A percentile compares a stretch with the other conserved stretches of the same genome.
These are phyloP conservation scores for Erebia ligea DNA, from an alignment of 2,888 invertebrate genomes.

Conservation along the genomic window DNA sequence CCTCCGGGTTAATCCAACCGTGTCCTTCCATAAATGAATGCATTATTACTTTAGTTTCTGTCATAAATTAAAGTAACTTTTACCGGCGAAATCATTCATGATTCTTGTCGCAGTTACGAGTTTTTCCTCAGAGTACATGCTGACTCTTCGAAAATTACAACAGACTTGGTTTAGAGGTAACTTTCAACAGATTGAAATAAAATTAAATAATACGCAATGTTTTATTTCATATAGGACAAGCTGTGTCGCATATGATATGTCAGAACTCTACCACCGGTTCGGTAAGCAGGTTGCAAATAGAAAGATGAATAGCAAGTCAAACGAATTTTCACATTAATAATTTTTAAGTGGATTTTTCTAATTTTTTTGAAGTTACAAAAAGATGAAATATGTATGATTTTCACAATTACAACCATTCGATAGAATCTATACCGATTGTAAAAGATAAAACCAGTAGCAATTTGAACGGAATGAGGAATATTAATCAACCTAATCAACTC, in stretches of 20 bases:
- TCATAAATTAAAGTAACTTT: slow-evolving; percentile 4
- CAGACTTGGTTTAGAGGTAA: too few relatives aligned
- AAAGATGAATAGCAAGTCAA: not conserved
- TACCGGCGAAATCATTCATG: not conserved
- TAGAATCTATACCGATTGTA: slow-evolving; percentile 7
- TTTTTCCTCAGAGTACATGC: too few relatives aligned
- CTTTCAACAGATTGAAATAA: too few relatives aligned
- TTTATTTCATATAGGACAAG: too few relatives aligned
- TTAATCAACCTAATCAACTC: slow-evolving; percentile 25
- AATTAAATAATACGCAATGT: too few relatives aligned
- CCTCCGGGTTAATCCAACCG: slow-evolving; percentile 20
- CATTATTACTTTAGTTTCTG: not conserved
- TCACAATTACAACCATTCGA: not conserved
- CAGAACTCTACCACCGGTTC: not conserved
- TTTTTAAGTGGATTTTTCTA: not conserved
- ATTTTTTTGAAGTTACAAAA: not conserved
- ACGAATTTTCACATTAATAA: not conserved
- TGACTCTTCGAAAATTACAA: not conserved
- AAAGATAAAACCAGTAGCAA: slow-evolving; percentile 28
- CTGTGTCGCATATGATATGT: too few relatives aligned
- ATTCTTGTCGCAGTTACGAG: too few relatives aligned
- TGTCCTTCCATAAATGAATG: slow-evolving; percentile 4
- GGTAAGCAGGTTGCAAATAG: too few relatives aligned
- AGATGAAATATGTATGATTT: not conserved
- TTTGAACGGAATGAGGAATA: slow-evolving; percentile 24